Evolutionary conservation across 2,888 invertebrate genomes (phyloP).

Genomic region (Orthosia incerta): DNA sequence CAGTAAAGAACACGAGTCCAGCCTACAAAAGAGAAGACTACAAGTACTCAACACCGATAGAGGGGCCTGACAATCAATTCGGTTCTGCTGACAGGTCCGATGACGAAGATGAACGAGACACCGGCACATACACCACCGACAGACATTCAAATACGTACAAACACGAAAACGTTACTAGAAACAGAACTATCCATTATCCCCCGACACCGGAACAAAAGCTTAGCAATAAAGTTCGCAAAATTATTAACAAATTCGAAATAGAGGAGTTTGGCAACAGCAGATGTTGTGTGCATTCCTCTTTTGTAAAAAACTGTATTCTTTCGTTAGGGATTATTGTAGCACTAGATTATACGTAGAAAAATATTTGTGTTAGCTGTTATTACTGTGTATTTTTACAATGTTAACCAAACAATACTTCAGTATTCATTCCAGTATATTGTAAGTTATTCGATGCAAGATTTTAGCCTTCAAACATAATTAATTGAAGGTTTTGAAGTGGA

Average conservation of each 20-base stretch:
- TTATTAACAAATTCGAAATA: slow-evolving; percentile 81
- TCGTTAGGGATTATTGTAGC: slow-evolving; percentile 57
- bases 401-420: slow-evolving; percentile 58
- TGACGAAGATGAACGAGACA: slow-evolving; percentile 90
- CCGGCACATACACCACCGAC: slow-evolving; percentile 68
- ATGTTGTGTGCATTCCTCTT: slow-evolving; percentile 55
- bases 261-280: slow-evolving; percentile 69
- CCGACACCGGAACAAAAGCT: slow-evolving; percentile 80
- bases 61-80: slow-evolving; percentile 92
- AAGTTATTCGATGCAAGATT: slow-evolving; percentile 62
- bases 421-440: slow-evolving; percentile 64
- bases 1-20: slow-evolving; percentile 90
- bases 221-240: slow-evolving; percentile 86
- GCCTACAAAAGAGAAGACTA: slow-evolving; percentile 91
- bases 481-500: slow-evolving; percentile 80
- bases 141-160: slow-evolving; percentile 63
- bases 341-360: slow-evolving; percentile 68
- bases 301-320: slow-evolving; percentile 46
- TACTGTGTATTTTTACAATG: slow-evolving; percentile 53
- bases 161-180: slow-evolving; percentile 74
- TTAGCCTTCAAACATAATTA: slow-evolving; percentile 77
- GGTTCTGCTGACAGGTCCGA: slow-evolving; percentile 94
- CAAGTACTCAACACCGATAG: slow-evolving; percentile 84
- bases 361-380: slow-evolving; percentile 49
- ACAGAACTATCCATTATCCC: slow-evolving; percentile 74